A percentile compares a stretch with the other conserved stretches of the same genome.
Conservation (phyloP, 92 coral and sea anemone genomes). For the Metridium senile region DNA sequence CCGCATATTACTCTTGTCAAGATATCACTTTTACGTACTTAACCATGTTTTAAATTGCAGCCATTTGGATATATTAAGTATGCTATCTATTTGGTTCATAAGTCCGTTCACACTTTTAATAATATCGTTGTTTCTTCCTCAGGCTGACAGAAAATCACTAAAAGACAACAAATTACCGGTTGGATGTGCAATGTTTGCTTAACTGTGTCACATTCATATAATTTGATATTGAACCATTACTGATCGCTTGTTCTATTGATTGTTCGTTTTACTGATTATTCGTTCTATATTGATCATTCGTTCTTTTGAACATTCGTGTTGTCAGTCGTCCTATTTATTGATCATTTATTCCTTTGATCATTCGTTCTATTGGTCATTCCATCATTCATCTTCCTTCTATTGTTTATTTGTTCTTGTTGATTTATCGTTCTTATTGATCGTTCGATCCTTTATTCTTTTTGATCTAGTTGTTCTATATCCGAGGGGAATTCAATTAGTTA, state of each 20-base stretch:
- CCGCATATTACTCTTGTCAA: background rate
- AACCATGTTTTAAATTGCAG: background rate
- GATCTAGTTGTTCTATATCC: too few relatives aligned
- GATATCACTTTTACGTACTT: background rate
- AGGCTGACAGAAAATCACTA: background rate
- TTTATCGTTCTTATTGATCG: too few relatives aligned
- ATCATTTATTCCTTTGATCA: background rate
- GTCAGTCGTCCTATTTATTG: background rate
- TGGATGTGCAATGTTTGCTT: conserved; percentile 14
- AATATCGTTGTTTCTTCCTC: background rate
- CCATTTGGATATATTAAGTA: background rate
- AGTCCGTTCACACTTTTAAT: background rate
- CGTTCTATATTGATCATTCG: background rate
- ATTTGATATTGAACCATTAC: background rate
- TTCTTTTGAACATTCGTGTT: background rate
- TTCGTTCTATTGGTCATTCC: too few relatives aligned
- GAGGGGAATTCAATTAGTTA: too few relatives aligned
- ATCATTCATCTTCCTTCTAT: too few relatives aligned
- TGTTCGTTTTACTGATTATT: background rate
- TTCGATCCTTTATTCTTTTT: too few relatives aligned
- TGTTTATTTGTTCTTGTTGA: too few relatives aligned
- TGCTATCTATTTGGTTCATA: background rate
- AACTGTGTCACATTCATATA: conserved; percentile 5
- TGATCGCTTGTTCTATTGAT: background rate
- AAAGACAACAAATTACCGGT: conserved; percentile 11